Evolutionary conservation across 2,797 vertebrate genomes (phyloP), one percentile per base, ranked within the genome.

Genomic region (Crenichthys baileyi): DNA sequence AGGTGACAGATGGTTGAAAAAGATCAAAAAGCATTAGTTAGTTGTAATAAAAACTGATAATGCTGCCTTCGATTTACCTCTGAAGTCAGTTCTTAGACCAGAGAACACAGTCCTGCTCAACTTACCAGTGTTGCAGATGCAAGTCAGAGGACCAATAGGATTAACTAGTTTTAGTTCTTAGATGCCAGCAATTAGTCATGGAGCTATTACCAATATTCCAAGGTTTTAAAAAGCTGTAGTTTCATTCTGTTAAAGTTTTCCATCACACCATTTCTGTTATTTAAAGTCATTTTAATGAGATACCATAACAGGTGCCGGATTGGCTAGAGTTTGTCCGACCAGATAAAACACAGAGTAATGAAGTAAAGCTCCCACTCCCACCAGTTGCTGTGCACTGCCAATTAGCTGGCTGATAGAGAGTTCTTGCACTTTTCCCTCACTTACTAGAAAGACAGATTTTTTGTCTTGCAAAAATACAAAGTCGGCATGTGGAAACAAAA

Each of bases 1-100:
- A 83, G 85, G 76, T 85, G 83, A 75, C 91, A 92, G 90, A 92
- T 92, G 87, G 90, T 77, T 63, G 70, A 55, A 73, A 82, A 70
- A 73, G 39, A 18, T 84, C 85, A 81, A 58, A 70, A 63, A 79
- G 79, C 58, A 41, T 41, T 61, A 80, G 68, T 83, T 82, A 77
- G 74, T 51, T 67, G 76, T 50, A 72, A 31, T 31, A 31, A 31
- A 31, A 31, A 1, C 24, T 67, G 36, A 67, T 70, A 26, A 70
- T 13, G 22, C n/a, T 41, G 22, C 24, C 13, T 44, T 68, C 11
- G 2, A 46, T n/a, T 36, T 20, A 65, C 7, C 61, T 22, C 65
- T 68, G 39, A 44, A 68, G 41, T 70, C 24, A 8, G 41, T 22
- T 15, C 5, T 39, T 46, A 13, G 24, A 70, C 67, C 22, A 26